Base-by-base conservation (phyloP, 1,140 invertebrate genomes). In the Diploscapter pachys region DNA sequence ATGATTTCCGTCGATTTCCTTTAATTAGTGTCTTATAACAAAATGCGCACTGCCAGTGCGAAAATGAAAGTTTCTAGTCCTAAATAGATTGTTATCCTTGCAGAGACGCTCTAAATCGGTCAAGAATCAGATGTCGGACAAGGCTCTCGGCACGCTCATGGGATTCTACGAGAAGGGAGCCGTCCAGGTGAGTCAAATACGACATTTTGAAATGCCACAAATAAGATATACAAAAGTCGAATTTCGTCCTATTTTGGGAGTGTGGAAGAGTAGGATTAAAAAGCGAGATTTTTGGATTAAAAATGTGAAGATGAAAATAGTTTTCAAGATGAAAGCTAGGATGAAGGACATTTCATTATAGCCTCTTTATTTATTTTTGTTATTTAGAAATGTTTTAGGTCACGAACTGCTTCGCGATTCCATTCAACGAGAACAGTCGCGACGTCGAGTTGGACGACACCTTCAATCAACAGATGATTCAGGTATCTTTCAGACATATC, bases 131-230 rank as follows among this genome's bases (percentile, higher is more conserved):
- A 48, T 48, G 9, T 55, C 66, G 11, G 73, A 74, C 31, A 74
- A 76, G 68, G 82, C 80, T 11, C 73, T 83, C 50, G 83, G 83
- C 8, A 85, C 84, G 13, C 72, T 84, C 48, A 72, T 84, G 62
- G 82, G 82, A 68, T 84, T 85, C 71, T 84, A 84, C 71, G 82
- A 84, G 72, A 84, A 84, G 54, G 81, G 82, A 67, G 79, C 78
- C 6, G 78, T 84, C 51, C 82, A 84, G 74, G 81, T 83, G 48
- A 11, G 51, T 53, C 11, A 52, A 4, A 9, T 8, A n/a, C 31
- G 31, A 31, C 31, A 31, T 31, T 31, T 31, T 31, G 0, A 31
- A 31, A 31, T 6, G n/a, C 6, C 50, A 48, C 31, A 5, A 63
- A 63, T n/a, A 5, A 63, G 4, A 63, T 6, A 63, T 5, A n/a